These are phyloP conservation scores for Caiman crocodilus DNA, from an alignment of 2,797 vertebrate genomes.

Conservation along the genomic window DNA sequence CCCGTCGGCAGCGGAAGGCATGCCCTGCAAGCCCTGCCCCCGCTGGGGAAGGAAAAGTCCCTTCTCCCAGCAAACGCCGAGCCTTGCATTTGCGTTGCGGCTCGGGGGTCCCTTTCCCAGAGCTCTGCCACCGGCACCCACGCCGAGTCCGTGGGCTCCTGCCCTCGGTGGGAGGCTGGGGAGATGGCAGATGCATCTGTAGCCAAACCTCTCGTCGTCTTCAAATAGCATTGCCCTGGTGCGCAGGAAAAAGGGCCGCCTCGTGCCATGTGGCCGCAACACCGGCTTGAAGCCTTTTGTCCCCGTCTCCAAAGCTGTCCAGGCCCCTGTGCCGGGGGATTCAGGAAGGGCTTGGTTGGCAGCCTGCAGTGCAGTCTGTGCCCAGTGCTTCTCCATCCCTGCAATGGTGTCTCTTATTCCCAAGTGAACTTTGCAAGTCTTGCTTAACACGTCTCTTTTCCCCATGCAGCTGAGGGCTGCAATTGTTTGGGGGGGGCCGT, in stretches of 20 bases:
- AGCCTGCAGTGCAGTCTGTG: background rate
- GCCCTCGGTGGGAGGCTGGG: background rate
- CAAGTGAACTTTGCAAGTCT: background rate
- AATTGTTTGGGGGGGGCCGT: background rate
- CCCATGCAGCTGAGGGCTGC: background rate
- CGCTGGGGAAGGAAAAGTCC: background rate
- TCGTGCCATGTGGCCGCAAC: background rate
- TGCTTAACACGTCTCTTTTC: background rate
- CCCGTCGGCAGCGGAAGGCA: background rate
- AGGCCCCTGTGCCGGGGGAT: background rate
- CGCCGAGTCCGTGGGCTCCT: background rate
- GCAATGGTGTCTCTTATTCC: no score
- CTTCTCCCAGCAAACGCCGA: slow-evolving; percentile 16
- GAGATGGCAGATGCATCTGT: background rate
- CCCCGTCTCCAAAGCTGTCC: slow-evolving; percentile 64
- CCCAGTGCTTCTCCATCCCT: background rate
- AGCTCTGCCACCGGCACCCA: accelerated
- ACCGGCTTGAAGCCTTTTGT: slow-evolving; percentile 48
- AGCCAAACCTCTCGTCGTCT: background rate
- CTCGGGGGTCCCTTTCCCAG: background rate
- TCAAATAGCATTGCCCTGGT: background rate
- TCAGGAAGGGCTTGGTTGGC: background rate
- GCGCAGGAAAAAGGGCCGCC: slow-evolving; percentile 26
- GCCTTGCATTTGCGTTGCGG: accelerated
- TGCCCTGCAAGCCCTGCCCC: background rate